These are phyloP conservation scores for Philotrypesis tridentata DNA, from an alignment of 1,140 invertebrate species.

Conservation along the genomic window DNA sequence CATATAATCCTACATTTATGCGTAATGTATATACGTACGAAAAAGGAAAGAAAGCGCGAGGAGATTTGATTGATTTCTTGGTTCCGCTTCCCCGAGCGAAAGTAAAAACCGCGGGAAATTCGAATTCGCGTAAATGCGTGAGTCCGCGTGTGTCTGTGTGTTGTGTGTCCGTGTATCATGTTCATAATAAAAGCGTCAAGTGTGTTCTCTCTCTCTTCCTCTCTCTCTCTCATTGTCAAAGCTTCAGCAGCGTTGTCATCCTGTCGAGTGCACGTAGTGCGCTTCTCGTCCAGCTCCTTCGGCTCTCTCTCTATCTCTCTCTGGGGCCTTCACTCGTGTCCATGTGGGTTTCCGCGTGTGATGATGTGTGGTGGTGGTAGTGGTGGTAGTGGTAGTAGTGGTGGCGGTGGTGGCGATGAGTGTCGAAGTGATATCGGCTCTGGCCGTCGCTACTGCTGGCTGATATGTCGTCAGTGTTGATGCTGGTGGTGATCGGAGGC, in stretches of 20 bases:
- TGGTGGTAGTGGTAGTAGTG: too few relatives aligned
- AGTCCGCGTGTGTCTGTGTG: not conserved
- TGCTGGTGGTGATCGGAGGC: not conserved
- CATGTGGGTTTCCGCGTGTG: too few relatives aligned
- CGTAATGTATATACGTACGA: too few relatives aligned
- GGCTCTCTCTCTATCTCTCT: not conserved
- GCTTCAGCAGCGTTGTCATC: too few relatives aligned
- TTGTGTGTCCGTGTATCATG: not conserved
- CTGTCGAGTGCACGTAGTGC: too few relatives aligned
- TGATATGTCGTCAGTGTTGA: slow-evolving; percentile 47
- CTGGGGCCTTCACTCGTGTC: not conserved
- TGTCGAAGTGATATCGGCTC: not conserved
- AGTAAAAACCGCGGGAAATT: too few relatives aligned
- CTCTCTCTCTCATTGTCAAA: not conserved
- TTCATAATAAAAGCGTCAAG: not conserved
- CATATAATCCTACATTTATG: too few relatives aligned
- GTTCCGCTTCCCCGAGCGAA: too few relatives aligned
- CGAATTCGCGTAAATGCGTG: not conserved
- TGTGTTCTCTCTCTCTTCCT: not conserved
- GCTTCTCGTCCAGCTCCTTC: not conserved
- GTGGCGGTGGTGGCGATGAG: too few relatives aligned
- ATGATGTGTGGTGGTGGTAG: not conserved
- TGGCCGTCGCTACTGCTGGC: not conserved
- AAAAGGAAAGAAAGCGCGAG: too few relatives aligned
- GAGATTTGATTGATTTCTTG: too few relatives aligned